phyloP scores from a whole-genome alignment of 2,888 invertebrate species.

The Chesias legatella region DNA sequence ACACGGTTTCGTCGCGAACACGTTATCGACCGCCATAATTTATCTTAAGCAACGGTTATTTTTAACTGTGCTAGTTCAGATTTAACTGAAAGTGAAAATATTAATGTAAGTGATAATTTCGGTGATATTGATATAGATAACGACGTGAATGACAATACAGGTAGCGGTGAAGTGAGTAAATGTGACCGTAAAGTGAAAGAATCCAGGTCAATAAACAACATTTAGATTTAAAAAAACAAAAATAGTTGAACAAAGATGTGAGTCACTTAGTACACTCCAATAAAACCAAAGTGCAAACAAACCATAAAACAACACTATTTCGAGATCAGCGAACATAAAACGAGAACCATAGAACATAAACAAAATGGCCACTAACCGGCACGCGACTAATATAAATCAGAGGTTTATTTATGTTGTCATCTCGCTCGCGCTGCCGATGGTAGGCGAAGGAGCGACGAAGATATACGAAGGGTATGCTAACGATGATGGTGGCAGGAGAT shows the following conservation, averaged over 20 bases:
- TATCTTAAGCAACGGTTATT: constrained; percentile 18
- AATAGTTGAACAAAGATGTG: constrained; percentile 35
- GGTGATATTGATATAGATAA: constrained; percentile 1
- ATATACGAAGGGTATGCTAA: constrained; percentile 53
- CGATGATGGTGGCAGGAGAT: constrained; percentile 60
- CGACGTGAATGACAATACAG: neutral
- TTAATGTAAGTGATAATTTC: neutral
- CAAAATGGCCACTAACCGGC: constrained; percentile 72
- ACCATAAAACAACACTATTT: constrained; percentile 64
- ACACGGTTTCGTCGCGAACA: constrained; percentile 48
- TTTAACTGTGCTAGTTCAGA: constrained; percentile 15
- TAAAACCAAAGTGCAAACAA: constrained; percentile 64
- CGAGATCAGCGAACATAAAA: constrained; percentile 56
- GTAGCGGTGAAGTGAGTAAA: constrained; percentile 1
- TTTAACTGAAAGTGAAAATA: constrained; percentile 4
- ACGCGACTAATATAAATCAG: constrained; percentile 71
- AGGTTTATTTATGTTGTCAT: constrained; percentile 75
- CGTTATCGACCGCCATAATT: constrained; percentile 38
- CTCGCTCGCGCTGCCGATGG: constrained; percentile 69
- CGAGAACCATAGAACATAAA: constrained; percentile 58
- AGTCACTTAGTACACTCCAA: constrained; percentile 46
- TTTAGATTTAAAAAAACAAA: constrained; percentile 25
- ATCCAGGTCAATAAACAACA: constrained; percentile 9
- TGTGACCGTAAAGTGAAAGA: constrained; percentile 1
- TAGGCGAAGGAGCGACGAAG: constrained; percentile 59